phyloP scores from a whole-genome alignment of 53 echinoderm and acorn worm genomes.

The Paracentrotus lividus region DNA sequence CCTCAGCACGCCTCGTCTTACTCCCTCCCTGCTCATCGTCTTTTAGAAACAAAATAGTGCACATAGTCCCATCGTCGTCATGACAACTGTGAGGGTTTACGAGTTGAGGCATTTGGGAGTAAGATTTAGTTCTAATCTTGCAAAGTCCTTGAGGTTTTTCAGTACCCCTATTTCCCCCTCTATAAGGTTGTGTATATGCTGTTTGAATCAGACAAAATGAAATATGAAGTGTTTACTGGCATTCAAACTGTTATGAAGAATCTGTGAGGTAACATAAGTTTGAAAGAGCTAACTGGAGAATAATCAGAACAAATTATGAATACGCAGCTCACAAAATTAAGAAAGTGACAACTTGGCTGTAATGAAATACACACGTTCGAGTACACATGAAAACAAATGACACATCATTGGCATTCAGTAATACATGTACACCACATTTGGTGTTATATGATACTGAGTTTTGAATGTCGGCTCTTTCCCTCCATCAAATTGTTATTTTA shows the following conservation, averaged over 20 bases:
- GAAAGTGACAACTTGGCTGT: slow-evolving; percentile 19
- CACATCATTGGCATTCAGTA: background rate
- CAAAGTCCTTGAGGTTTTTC: slow-evolving; percentile 64
- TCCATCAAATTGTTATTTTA: slow-evolving; percentile 16
- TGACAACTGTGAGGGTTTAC: slow-evolving; percentile 62
- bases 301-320: slow-evolving; percentile 22
- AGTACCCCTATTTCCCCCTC: slow-evolving; percentile 49
- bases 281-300: background rate
- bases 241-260: slow-evolving; percentile 14
- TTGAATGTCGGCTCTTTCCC: slow-evolving; percentile 29
- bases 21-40: slow-evolving; percentile 19
- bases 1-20: slow-evolving; percentile 9
- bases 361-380: background rate
- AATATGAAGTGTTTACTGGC: slow-evolving; percentile 18
- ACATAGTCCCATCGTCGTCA: slow-evolving; percentile 60
- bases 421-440: slow-evolving; percentile 36
- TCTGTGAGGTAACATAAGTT: background rate
- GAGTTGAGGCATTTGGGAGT: slow-evolving; percentile 61
- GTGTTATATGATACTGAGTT: slow-evolving; percentile 56
- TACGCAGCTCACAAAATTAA: background rate
- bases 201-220: background rate
- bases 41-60: slow-evolving; percentile 29
- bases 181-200: background rate
- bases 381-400: background rate
- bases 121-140: slow-evolving; percentile 64